phyloP scores from a whole-genome alignment of 2,113 vertebrate species.

The Ancistrus triradiatus region DNA sequence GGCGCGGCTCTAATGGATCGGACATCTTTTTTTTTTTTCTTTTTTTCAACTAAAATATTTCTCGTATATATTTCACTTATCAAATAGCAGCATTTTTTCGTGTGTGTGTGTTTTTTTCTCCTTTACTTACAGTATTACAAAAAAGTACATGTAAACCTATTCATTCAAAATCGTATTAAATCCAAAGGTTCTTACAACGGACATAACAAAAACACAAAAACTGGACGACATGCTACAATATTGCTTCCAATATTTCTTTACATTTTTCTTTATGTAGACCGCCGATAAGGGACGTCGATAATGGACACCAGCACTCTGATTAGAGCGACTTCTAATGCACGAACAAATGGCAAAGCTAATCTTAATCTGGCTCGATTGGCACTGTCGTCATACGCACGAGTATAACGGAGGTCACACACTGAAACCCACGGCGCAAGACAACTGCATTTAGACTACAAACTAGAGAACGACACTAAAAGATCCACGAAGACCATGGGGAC shows the following conservation, averaged over 20 bases:
- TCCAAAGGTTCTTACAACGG: slow-evolving; percentile 77
- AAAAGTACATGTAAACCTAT: slow-evolving; percentile 82
- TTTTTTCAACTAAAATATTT: slow-evolving; percentile 75
- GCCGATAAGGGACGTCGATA: slow-evolving; percentile 73
- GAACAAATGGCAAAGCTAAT: slow-evolving; percentile 77
- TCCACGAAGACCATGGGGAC: slow-evolving; percentile 80
- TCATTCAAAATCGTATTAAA: slow-evolving; percentile 77
- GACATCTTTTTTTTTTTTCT: too few species aligned
- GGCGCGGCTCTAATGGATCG: slow-evolving; percentile 70
- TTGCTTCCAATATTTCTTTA: slow-evolving; percentile 80
- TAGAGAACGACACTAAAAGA: slow-evolving; percentile 78
- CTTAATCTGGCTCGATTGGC: slow-evolving; percentile 76
- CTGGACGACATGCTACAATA: slow-evolving; percentile 80
- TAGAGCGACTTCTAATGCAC: slow-evolving; percentile 74
- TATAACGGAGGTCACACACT: slow-evolving; percentile 79
- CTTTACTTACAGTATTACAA: slow-evolving; percentile 65
- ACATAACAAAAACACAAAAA: slow-evolving; percentile 73
- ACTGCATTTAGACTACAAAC: slow-evolving; percentile 80
- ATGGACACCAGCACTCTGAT: slow-evolving; percentile 70
- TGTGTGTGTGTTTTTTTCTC: slow-evolving; percentile 45
- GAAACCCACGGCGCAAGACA: slow-evolving; percentile 71
- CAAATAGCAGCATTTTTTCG: slow-evolving; percentile 78
- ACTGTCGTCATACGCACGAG: slow-evolving; percentile 77
- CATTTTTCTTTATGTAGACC: slow-evolving; percentile 76
- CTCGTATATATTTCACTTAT: slow-evolving; percentile 74